Base-by-base conservation (phyloP, 2,113 vertebrate genomes). In the Meles meles region DNA sequence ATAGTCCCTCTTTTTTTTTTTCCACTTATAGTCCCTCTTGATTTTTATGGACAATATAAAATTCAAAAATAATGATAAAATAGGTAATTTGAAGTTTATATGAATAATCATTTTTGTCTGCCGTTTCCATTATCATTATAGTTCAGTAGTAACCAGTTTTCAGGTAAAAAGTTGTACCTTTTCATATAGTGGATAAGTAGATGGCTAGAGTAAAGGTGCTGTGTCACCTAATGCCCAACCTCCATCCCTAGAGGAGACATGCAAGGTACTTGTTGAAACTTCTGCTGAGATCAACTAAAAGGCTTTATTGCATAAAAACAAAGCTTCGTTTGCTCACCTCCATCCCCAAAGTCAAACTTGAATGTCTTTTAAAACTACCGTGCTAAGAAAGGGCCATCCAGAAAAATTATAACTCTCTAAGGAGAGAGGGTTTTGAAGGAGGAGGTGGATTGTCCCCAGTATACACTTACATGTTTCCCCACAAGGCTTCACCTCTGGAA, bases 51-150 rank as follows among this genome's bases (percentile, higher is more conserved):
- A 44, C 47, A 93, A 34, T 65, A 49, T 83, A 67, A 87, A 90
- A 82, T 90, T 72, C n/a, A 87, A 49, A 96, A 94, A 63, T 95
- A 11, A 27, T 61, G 42, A 39, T 92, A 94, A 90, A 93, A 57
- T 86, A 72, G 12, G 21, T 63, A n/a, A 91, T 88, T 90, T 79
- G 65, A 83, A 49, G 37, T 44, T 52, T 44, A 44, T 82, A 37
- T n/a, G 25, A 47, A 37, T 61, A 89, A 15, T 85, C 49, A 72
- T 72, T 94, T 93, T 84, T 94, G 23, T 61, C 39, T 89, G 11
- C 7, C 79, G 81, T 7, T 79, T 86, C 18, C 14, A 81, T 92
- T 92, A 49, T 72, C 71, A 34, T 83, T 82, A 29, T 1, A 92
- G 23, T 21, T 63, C 9, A 92, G 71, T 77, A 44, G 69, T 61